Evolutionary conservation across 2,797 vertebrate genomes (phyloP).

Genomic region (Notolepis coatsorum): DNA sequence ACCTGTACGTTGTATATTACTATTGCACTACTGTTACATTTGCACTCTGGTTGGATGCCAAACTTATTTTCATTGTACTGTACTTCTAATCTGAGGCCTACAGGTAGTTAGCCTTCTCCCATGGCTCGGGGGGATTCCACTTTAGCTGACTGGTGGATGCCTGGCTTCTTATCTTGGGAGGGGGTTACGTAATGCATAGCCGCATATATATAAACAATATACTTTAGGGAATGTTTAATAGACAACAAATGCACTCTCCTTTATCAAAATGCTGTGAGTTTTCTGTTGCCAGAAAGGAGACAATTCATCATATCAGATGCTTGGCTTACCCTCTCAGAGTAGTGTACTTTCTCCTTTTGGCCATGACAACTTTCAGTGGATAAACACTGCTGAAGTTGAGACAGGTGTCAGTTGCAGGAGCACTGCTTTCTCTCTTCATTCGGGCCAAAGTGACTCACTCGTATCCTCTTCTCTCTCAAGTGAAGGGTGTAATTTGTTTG

Average conservation of each 20-base stretch:
- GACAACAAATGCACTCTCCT: conserved; percentile 31
- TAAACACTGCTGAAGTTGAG: conserved; percentile 37
- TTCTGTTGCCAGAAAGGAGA: conserved; percentile 24
- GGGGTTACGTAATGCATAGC: no score
- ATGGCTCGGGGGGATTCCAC: no score
- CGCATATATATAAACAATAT: no score
- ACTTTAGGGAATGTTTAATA: no score
- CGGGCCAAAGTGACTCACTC: conserved; percentile 35
- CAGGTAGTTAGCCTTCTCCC: no score
- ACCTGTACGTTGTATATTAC: no score
- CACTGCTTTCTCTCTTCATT: conserved; percentile 26
- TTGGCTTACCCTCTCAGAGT: background rate
- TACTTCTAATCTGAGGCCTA: no score
- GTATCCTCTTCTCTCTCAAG: conserved; percentile 40
- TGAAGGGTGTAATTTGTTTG: conserved; percentile 69
- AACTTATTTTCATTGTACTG: no score
- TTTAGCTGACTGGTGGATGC: no score
- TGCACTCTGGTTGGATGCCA: no score
- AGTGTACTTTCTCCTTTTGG: conserved; percentile 14
- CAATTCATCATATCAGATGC: conserved; percentile 42
- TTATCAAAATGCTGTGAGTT: conserved; percentile 40
- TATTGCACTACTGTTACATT: no score
- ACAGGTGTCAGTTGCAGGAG: conserved; percentile 59
- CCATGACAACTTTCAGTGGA: conserved; percentile 18
- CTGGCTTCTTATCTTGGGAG: no score